Conservation (phyloP, 2,113 vertebrate species). For the Morone chrysops region DNA sequence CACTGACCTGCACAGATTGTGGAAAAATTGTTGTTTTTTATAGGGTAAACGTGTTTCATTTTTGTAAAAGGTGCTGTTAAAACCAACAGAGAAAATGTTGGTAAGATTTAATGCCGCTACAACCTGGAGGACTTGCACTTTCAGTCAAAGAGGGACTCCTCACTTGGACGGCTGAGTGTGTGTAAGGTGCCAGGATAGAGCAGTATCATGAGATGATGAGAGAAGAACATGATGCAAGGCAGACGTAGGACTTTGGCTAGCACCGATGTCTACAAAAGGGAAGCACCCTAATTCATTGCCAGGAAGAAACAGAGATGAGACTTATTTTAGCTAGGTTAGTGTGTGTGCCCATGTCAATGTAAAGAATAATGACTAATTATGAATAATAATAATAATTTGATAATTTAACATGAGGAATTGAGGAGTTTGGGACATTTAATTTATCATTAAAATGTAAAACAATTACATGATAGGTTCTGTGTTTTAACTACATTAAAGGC, state of each 20-base stretch:
- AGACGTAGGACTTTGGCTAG: constrained; percentile 24
- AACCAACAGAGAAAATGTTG: neutral
- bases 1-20: constrained; percentile 29
- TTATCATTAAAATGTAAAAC: neutral
- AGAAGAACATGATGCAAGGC: constrained; percentile 24
- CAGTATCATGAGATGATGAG: constrained; percentile 43
- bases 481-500: neutral
- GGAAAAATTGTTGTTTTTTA: constrained; percentile 24
- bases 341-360: neutral
- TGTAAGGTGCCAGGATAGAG: constrained; percentile 19
- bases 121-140: constrained; percentile 18
- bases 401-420: neutral
- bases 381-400: neutral
- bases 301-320: constrained; percentile 20
- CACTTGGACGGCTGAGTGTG: neutral
- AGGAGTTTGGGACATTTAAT: too few species aligned
- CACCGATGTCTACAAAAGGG: constrained; percentile 8
- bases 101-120: constrained; percentile 3
- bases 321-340: neutral
- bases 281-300: constrained; percentile 16
- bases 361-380: neutral
- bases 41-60: neutral
- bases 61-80: neutral
- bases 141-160: constrained; percentile 29
- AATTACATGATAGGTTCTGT: neutral